phyloP scores from a whole-genome alignment of 2,113 vertebrate genomes.

The Choloepus hoffmanni region DNA sequence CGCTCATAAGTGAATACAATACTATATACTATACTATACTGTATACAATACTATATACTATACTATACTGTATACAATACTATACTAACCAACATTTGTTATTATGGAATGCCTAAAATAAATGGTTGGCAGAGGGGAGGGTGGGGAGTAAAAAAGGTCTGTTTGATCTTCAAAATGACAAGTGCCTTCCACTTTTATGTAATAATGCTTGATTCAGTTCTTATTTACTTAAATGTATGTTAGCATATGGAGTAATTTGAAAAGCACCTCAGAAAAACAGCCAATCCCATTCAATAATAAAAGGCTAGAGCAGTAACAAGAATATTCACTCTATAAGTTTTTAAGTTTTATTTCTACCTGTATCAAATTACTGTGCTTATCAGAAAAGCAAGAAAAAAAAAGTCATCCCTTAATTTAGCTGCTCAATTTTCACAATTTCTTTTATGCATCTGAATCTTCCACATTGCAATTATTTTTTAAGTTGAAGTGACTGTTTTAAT shows the following conservation, averaged over 20 bases:
- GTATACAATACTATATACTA: background rate
- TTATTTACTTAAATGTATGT: slow-evolving; percentile 11
- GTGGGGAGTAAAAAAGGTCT: background rate
- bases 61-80: background rate
- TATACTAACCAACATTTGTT: background rate
- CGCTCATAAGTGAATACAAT: background rate
- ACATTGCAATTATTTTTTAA: slow-evolving; percentile 43
- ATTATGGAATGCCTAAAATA: background rate
- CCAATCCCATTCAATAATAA: background rate
- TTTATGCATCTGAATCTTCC: background rate
- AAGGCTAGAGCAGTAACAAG: background rate
- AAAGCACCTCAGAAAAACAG: slow-evolving; percentile 3
- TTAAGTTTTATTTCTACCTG: background rate
- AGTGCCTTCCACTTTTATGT: background rate
- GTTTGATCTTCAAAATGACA: background rate
- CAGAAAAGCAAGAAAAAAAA: slow-evolving; percentile 15
- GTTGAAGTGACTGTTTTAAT: background rate
- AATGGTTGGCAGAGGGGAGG: background rate
- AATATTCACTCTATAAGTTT: background rate
- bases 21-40: too few relatives aligned
- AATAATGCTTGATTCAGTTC: background rate
- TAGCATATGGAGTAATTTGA: background rate
- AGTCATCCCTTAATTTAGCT: background rate
- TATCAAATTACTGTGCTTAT: slow-evolving; percentile 15
- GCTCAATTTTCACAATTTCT: slow-evolving; percentile 2